Evolutionary conservation across 2,113 vertebrate genomes (phyloP).

Genomic region (Heterochromis multidens): DNA sequence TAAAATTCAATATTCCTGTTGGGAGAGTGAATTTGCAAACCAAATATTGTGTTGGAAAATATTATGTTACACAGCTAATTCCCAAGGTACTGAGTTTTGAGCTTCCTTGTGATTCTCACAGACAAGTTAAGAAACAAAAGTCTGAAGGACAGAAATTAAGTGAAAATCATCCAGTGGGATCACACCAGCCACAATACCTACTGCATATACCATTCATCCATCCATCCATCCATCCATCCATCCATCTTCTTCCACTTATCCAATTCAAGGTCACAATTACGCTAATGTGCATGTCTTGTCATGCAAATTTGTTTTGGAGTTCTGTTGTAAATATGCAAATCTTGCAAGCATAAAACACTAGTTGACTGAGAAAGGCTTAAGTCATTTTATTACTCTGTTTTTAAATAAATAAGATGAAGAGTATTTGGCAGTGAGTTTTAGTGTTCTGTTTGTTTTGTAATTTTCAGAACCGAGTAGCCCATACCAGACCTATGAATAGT

Average conservation of each 20-base stretch:
- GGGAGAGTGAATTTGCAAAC: not conserved
- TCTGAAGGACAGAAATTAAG: not conserved
- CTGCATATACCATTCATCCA: not conserved
- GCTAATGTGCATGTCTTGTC: not conserved
- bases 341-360: too few relatives aligned
- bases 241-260: not conserved
- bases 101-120: not conserved
- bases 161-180: not conserved
- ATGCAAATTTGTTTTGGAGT: not conserved
- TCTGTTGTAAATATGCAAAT: not conserved
- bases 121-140: not conserved
- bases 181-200: not conserved
- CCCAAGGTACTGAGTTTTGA: not conserved
- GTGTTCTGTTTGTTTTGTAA: too few relatives aligned
- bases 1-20: constrained; percentile 10
- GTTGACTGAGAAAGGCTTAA: too few relatives aligned
- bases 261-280: not conserved
- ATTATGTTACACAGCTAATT: not conserved
- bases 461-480: too few relatives aligned
- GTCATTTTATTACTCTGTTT: too few relatives aligned
- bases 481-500: too few relatives aligned
- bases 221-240: not conserved
- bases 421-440: too few relatives aligned
- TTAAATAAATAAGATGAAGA: too few relatives aligned
- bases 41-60: not conserved